A percentile compares a stretch with the other conserved stretches of the same genome.
These are phyloP conservation scores for Ctenosaura bakeri DNA, from an alignment of 2,797 vertebrate genomes.

Conservation along the genomic window DNA sequence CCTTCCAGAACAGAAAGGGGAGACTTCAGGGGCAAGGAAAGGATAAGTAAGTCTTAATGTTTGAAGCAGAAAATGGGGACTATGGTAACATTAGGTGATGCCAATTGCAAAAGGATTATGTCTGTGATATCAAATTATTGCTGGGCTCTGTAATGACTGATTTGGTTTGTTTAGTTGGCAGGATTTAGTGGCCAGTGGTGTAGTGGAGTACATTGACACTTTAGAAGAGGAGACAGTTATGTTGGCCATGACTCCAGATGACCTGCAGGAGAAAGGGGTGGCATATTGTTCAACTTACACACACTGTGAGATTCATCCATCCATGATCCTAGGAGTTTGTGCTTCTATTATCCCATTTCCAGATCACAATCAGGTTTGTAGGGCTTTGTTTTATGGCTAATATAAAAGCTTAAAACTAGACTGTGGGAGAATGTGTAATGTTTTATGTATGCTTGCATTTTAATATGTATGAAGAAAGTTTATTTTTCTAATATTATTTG, in stretches of 20 bases:
- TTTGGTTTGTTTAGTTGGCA: slow-evolving; percentile 89
- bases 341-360: slow-evolving; percentile 99
- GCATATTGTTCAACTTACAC: slow-evolving; percentile 98
- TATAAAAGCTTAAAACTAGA: neutral
- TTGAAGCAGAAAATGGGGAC: neutral
- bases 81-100: neutral
- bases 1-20: no score
- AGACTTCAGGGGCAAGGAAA: neutral
- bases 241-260: slow-evolving; percentile 98
- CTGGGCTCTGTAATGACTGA: slow-evolving; percentile 14
- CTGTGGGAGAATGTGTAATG: neutral
- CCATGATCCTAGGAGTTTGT: slow-evolving; percentile 99
- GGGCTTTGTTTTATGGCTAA: slow-evolving; percentile 13
- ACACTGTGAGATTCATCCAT: slow-evolving; percentile 98
- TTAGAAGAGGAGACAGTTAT: slow-evolving; percentile 98
- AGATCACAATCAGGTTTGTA: slow-evolving; percentile 95
- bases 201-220: slow-evolving; percentile 98
- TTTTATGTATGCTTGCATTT: neutral
- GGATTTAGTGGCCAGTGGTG: slow-evolving; percentile 96
- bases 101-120: neutral
- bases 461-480: neutral
- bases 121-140: neutral
- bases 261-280: slow-evolving; percentile 97
- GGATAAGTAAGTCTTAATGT: neutral
- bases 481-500: neutral